These are phyloP conservation scores for Anastrepha obliqua DNA, from an alignment of 1,140 invertebrate genomes.

Conservation along the genomic window DNA sequence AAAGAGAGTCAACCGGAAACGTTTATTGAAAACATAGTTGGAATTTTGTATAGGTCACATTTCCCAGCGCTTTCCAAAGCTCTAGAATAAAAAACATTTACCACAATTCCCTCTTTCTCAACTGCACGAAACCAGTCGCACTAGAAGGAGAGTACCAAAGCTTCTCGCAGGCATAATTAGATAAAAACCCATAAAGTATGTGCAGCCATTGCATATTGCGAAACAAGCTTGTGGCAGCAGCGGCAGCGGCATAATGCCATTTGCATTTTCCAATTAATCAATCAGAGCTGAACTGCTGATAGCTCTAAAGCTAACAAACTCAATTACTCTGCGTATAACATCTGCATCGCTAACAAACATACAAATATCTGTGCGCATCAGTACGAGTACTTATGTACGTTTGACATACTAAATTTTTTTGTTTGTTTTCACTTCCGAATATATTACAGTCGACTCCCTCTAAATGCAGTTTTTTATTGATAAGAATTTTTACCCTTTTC, in stretches of 20 bases:
- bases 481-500: no score
- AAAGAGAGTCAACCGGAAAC: no score
- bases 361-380: not conserved
- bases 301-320: constrained; percentile 16
- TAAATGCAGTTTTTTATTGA: no score
- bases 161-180: constrained; percentile 3
- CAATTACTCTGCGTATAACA: not conserved
- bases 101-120: not conserved
- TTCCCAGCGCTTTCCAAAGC: no score
- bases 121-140: not conserved
- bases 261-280: constrained; percentile 37
- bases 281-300: constrained; percentile 33
- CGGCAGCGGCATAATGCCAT: not conserved
- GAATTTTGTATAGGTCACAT: no score
- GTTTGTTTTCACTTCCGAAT: not conserved
- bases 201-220: not conserved
- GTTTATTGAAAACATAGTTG: no score
- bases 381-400: not conserved
- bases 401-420: not conserved
- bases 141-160: not conserved
- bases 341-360: not conserved
- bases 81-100: no score
- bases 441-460: no score
- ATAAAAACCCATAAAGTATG: not conserved
- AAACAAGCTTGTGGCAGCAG: not conserved